Evolutionary conservation across 2,113 vertebrate species (phyloP).

Genomic region (Sinocyclocheilus rhinocerous): DNA sequence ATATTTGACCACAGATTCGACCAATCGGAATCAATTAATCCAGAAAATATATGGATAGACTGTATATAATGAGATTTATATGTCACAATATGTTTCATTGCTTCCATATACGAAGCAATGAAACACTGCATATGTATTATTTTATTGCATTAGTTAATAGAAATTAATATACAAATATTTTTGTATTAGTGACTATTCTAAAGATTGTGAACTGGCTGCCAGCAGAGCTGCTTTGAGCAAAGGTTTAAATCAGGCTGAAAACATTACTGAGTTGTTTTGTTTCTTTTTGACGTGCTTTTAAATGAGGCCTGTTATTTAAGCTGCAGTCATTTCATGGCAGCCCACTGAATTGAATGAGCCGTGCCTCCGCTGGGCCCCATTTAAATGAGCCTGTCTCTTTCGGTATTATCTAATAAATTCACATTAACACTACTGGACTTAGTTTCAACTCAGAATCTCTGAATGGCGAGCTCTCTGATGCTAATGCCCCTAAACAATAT

Average conservation of each 20-base stretch:
- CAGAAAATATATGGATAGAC: too few relatives aligned
- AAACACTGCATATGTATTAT: background rate
- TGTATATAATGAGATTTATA: too few relatives aligned
- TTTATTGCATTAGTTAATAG: background rate
- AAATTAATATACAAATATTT: background rate
- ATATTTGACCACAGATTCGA: too few relatives aligned
- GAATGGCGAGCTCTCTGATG: conserved; percentile 20
- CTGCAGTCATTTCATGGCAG: conserved; percentile 30
- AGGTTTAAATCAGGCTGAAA: conserved; percentile 8
- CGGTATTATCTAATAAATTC: conserved; percentile 24
- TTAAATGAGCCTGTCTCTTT: conserved; percentile 15
- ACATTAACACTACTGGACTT: conserved; percentile 19
- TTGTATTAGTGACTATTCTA: background rate
- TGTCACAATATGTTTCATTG: too few relatives aligned
- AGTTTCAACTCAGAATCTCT: conserved; percentile 7
- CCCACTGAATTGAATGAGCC: conserved; percentile 10
- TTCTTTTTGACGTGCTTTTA: conserved; percentile 11
- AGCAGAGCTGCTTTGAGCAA: background rate
- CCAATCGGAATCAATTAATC: background rate
- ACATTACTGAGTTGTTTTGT: conserved; percentile 6
- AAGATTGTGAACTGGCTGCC: background rate
- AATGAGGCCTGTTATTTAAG: conserved; percentile 27
- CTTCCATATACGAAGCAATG: background rate
- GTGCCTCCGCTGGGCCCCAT: conserved; percentile 1
- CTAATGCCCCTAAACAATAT: conserved; percentile 14